Conservation (phyloP, 1,140 invertebrate species). For the Drosophila ananassae region DNA sequence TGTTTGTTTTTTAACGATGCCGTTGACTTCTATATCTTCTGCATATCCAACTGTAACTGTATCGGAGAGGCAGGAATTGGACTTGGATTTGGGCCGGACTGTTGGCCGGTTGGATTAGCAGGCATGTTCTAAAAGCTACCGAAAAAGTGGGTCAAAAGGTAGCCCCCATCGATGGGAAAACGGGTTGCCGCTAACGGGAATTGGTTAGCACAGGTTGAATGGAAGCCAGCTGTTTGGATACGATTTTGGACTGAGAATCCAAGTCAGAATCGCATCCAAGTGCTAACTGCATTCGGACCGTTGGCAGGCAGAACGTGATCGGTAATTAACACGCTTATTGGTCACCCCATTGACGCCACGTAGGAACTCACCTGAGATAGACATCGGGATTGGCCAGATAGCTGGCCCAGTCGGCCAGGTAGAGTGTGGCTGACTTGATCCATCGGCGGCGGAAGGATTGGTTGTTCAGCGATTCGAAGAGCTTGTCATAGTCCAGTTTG, state of each 20-base stretch:
- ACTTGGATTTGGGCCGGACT: slow-evolving; percentile 32
- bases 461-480: slow-evolving; percentile 91
- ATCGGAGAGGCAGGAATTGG: slow-evolving; percentile 44
- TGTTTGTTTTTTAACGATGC: slow-evolving; percentile 61
- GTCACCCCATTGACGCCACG: slow-evolving; percentile 29
- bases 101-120: slow-evolving; percentile 75
- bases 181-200: slow-evolving; percentile 71
- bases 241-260: not conserved
- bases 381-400: slow-evolving; percentile 90
- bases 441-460: slow-evolving; percentile 90
- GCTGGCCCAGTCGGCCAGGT: slow-evolving; percentile 89
- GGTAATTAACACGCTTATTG: slow-evolving; percentile 60
- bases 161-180: slow-evolving; percentile 60
- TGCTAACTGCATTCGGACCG: slow-evolving; percentile 66
- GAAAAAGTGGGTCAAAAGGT: slow-evolving; percentile 44
- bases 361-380: slow-evolving; percentile 87
- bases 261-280: slow-evolving; percentile 58
- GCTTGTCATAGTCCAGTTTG: slow-evolving; percentile 88
- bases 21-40: slow-evolving; percentile 56
- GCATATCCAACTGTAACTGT: slow-evolving; percentile 63
- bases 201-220: slow-evolving; percentile 38
- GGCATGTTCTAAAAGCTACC: slow-evolving; percentile 61
- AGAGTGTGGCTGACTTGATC: slow-evolving; percentile 90
- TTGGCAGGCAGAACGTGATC: slow-evolving; percentile 64
- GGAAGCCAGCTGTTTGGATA: slow-evolving; percentile 40